Conservation (phyloP, 1,140 invertebrate genomes). For the Diorhabda elongata region DNA sequence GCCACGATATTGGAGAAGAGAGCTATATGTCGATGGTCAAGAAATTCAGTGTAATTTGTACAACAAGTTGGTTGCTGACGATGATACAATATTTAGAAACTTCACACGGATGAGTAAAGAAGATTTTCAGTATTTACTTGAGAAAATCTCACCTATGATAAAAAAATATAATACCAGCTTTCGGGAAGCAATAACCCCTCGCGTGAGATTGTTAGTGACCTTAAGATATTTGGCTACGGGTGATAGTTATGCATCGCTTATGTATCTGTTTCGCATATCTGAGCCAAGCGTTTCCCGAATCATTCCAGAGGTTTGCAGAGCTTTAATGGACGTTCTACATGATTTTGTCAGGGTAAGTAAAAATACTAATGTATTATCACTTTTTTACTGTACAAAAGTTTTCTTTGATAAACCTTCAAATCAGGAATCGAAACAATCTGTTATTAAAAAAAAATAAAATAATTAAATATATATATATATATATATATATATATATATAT, state of each 20-base stretch:
- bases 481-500: no score
- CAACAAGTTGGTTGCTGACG: conserved; percentile 16
- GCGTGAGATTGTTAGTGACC: conserved; percentile 33
- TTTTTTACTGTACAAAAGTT: conserved; percentile 1
- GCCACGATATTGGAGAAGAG: no score
- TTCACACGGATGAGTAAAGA: conserved; percentile 14
- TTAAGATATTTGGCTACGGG: conserved; percentile 37
- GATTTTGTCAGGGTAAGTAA: conserved; percentile 19
- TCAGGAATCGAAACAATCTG: neutral
- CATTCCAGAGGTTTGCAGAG: conserved; percentile 34
- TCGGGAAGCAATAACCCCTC: conserved; percentile 31
- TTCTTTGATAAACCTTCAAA: neutral
- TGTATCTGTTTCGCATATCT: conserved; percentile 31
- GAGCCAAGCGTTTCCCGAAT: conserved; percentile 30
- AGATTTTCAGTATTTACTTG: conserved; percentile 15
- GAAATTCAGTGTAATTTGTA: conserved; percentile 7
- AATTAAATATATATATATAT: no score
- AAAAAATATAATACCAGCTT: conserved; percentile 32
- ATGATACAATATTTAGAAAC: conserved; percentile 18
- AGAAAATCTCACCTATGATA: conserved; percentile 25
- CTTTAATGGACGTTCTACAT: conserved; percentile 21
- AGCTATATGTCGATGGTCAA: conserved; percentile 7
- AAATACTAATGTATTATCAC: conserved; percentile 15
- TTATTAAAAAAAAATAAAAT: neutral
- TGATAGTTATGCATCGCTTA: conserved; percentile 27